phyloP scores from a whole-genome alignment of 2,888 invertebrate species.

The Drosophila tripunctata region DNA sequence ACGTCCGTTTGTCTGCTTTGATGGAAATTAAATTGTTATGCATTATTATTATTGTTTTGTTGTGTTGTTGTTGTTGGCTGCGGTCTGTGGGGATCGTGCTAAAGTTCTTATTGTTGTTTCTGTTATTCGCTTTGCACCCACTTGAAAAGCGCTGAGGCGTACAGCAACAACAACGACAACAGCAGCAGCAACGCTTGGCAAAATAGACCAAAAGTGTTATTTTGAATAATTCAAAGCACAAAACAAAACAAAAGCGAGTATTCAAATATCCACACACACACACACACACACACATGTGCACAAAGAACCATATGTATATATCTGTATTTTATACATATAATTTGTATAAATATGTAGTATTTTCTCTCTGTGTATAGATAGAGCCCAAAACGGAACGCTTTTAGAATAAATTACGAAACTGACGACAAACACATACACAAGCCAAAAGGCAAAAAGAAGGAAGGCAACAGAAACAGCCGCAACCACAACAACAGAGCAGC shows the following conservation, averaged over 20 bases:
- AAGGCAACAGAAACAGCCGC: slow-evolving; percentile 29
- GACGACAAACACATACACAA: slow-evolving; percentile 69
- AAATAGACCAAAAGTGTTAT: slow-evolving; percentile 75
- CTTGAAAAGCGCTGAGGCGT: slow-evolving; percentile 70
- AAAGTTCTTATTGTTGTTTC: slow-evolving; percentile 45
- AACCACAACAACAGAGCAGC: not conserved
- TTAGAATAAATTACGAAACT: slow-evolving; percentile 80
- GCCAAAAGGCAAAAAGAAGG: slow-evolving; percentile 54
- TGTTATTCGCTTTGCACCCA: slow-evolving; percentile 64
- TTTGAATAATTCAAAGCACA: slow-evolving; percentile 74
- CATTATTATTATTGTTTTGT: slow-evolving; percentile 47
- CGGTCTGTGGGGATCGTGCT: slow-evolving; percentile 64
- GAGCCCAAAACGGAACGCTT: slow-evolving; percentile 78
- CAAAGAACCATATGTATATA: slow-evolving; percentile 8
- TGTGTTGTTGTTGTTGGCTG: too few species aligned
- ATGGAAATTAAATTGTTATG: slow-evolving; percentile 73
- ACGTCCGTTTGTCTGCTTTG: too few species aligned
- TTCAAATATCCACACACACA: slow-evolving; percentile 46
- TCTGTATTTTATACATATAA: slow-evolving; percentile 18
- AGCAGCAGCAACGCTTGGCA: slow-evolving; percentile 28
- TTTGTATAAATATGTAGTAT: slow-evolving; percentile 52
- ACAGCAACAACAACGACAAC: slow-evolving; percentile 40
- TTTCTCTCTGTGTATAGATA: slow-evolving; percentile 55
- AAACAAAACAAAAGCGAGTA: slow-evolving; percentile 44
- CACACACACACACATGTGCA: slow-evolving; percentile 12